Percentiles rank a stretch among this genome's conserved stretches.
Conservation (phyloP, 2,888 invertebrate species). For the Selenia dentaria region DNA sequence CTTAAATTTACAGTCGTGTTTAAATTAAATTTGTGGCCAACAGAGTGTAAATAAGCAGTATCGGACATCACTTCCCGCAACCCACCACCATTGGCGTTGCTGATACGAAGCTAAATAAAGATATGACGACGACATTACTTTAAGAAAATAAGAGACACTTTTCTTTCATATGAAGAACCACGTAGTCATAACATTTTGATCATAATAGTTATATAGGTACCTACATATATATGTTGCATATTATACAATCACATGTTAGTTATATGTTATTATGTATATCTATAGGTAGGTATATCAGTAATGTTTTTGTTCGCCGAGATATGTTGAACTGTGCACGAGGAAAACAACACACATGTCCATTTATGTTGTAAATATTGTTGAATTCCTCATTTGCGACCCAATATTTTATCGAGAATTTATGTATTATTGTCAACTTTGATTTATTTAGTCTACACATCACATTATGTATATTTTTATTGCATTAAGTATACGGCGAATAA, state of each 20-base stretch:
- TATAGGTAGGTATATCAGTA: background rate
- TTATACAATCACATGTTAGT: too few species aligned
- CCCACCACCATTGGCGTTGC: constrained; percentile 25
- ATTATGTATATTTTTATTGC: constrained; percentile 11
- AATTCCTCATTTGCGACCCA: constrained; percentile 26
- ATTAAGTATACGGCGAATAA: constrained; percentile 9
- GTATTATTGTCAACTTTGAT: constrained; percentile 8
- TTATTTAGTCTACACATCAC: constrained; percentile 13
- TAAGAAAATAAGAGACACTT: constrained; percentile 41
- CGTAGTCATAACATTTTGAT: constrained; percentile 4
- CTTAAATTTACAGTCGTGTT: constrained; percentile 36
- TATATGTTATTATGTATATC: background rate
- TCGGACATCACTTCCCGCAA: constrained; percentile 57
- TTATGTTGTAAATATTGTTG: constrained; percentile 16
- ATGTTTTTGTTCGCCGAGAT: constrained; percentile 17
- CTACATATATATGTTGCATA: too few species aligned
- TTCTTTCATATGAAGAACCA: constrained; percentile 31
- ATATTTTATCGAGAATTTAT: constrained; percentile 13
- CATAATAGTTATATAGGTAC: background rate
- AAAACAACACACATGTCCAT: constrained; percentile 19
- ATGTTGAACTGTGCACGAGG: constrained; percentile 14
- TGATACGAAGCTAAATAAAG: constrained; percentile 54
- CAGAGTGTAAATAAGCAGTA: constrained; percentile 42
- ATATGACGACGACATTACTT: constrained; percentile 42
- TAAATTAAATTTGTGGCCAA: constrained; percentile 35